Base-by-base conservation (phyloP, 1,140 invertebrate genomes). In the Araneus ventricosus region DNA sequence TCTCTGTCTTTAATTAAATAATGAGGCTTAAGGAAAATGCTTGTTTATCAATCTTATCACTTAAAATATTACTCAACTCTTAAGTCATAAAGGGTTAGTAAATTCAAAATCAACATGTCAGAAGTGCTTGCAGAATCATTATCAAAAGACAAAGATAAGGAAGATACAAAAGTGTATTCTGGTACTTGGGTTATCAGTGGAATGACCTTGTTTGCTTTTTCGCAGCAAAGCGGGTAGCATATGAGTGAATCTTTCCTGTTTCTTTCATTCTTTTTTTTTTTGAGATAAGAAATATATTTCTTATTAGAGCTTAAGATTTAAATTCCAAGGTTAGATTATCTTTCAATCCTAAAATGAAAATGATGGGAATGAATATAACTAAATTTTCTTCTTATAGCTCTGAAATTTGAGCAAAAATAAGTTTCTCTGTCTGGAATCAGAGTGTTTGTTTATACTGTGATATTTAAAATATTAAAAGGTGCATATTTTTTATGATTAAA, bases 151-250 rank as follows among this genome's bases (percentile, higher is more conserved):
- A 80, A 30, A 45, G 89, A 91, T 84, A 91, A 91, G 89, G 22
- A 84, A 75, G 80, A 41, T 20, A 82, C 63, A 61, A 82, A 52
- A 41, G 59, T 84, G 27, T 91, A 59, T 91, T 63, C 80, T 84
- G 70, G 89, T 91, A 37, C 79, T 59, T 84, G 70, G 34, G 79
- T 91, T 91, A 91, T 91, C 89, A 91, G 75, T 91, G 27, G 79
- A 45, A 91, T 91, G 89, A 91, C 89, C 89, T 91, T 91, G 89
- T 67, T 80, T 37, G 27, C 67, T 82, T 82, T 82, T 41, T 41
- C 7, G 10, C 5, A 52, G 24, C 59, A 30, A 45, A 39, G 52
- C 39, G 30, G 88, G 90, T 24, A 41, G 84, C 34, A 37, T 34
- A 75, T 75, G 30, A 75, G 30, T 75, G 6, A 4, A 17, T 30